A percentile compares a stretch with the other conserved stretches of the same genome.
Conservation (phyloP, 2,113 vertebrate species). For the Antechinus flavipes region DNA sequence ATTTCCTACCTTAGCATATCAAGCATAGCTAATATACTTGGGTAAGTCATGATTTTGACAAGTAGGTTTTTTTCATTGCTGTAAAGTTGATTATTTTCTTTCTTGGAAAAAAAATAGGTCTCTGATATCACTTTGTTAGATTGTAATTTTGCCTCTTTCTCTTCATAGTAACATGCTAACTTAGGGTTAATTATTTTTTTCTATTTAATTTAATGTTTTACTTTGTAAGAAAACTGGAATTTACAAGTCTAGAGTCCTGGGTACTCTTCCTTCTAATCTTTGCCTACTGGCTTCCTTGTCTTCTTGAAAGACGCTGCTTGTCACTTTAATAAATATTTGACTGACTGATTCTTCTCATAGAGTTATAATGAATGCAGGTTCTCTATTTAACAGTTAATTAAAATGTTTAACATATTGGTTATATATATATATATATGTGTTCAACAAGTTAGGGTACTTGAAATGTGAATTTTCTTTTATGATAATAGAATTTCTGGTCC, state of each 20-base stretch:
- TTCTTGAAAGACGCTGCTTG: background rate
- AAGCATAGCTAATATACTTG: slow-evolving; percentile 28
- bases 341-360: background rate
- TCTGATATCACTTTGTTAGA: slow-evolving; percentile 15
- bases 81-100: slow-evolving; percentile 31
- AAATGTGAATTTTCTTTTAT: background rate
- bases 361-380: slow-evolving; percentile 8
- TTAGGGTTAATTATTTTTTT: slow-evolving; percentile 17
- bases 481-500: slow-evolving; percentile 1
- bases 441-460: background rate
- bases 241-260: background rate
- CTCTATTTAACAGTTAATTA: background rate
- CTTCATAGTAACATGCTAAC: slow-evolving; percentile 8
- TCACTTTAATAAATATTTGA: background rate
- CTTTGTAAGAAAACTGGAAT: slow-evolving; percentile 24
- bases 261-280: slow-evolving; percentile 22
- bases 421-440: background rate
- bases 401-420: background rate
- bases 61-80: slow-evolving; percentile 7
- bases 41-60: slow-evolving; percentile 43
- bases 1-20: slow-evolving; percentile 12
- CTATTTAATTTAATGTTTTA: slow-evolving; percentile 43
- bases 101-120: background rate
- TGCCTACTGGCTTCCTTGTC: background rate
- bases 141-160: slow-evolving; percentile 39